Base-by-base conservation (phyloP, 1,140 invertebrate species). In the Adelges cooleyi region DNA sequence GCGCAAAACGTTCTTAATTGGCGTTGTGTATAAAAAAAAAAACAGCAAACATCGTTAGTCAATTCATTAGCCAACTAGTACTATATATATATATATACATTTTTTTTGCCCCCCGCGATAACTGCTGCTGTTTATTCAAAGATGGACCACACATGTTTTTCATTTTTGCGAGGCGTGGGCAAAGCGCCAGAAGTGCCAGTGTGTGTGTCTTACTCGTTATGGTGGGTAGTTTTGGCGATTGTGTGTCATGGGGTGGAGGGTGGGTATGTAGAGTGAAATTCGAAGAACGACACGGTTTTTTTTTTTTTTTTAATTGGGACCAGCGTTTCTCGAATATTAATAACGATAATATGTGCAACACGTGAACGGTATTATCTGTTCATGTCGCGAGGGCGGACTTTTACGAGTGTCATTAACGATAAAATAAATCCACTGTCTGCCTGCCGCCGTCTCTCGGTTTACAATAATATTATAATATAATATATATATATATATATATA, bases 341-440 rank as follows among this genome's bases (percentile, higher is more conserved):
- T n/a, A n/a, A n/a, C n/a, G n/a, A n/a, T n/a, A n/a, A n/a, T 44
- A 17, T 46, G 42, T 46, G 56, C 25, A 48, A 62, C 56, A 48
- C 56, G 56, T 48, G 42, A 62, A 46, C 46, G 10, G 42, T 33
- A 33, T 48, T 62, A 48, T 62, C 42, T 48, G 42, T 62, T 40
- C 44, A 62, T 62, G 46, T 62, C 46, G 13, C 56, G 56, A 29
- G 22, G 56, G 56, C 56, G 56, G 42, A 62, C 10, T 62, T 62
- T 62, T 62, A 62, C 46, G 56, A 42, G 42, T 33, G 42, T 62
- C 56, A 46, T 62, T 62, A 46, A 62, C 42, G 56, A 62, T 62
- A 46, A 62, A 62, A 62, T 62, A n/a, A n/a, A n/a, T n/a, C n/a
- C n/a, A n/a, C n/a, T 42, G 56, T 46, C 56, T 62, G 56, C 56